A percentile compares a stretch with the other conserved stretches of the same genome.
Conservation (phyloP, 2,888 invertebrate genomes). For the Ophion costatus region DNA sequence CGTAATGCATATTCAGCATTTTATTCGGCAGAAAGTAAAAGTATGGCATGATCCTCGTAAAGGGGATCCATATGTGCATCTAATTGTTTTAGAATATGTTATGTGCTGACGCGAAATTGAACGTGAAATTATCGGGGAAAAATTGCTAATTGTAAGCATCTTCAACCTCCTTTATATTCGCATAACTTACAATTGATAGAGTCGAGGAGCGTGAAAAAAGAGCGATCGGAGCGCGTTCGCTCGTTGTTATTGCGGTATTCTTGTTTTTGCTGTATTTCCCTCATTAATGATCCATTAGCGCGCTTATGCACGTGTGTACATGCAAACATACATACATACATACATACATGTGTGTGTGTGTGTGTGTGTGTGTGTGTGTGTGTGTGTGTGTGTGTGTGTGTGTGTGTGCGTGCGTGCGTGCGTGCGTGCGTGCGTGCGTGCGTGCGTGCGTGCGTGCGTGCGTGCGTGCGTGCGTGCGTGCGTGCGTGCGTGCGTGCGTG, state of each 20-base stretch:
- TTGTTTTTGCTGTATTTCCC: slow-evolving; percentile 20
- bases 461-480: too few relatives aligned
- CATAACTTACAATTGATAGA: slow-evolving; percentile 55
- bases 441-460: too few relatives aligned
- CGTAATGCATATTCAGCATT: too few relatives aligned
- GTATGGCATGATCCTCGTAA: too few relatives aligned
- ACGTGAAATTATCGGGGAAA: slow-evolving; percentile 5
- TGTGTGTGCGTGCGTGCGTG: too few relatives aligned
- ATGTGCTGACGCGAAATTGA: not conserved
- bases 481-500: too few relatives aligned
- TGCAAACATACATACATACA: not conserved
- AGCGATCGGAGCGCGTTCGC: slow-evolving; percentile 17
- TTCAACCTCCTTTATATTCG: slow-evolving; percentile 10
- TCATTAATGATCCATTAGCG: slow-evolving; percentile 53
- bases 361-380: not conserved
- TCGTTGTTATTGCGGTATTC: slow-evolving; percentile 32
- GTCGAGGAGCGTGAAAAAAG: not conserved
- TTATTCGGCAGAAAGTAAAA: too few relatives aligned
- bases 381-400: not conserved
- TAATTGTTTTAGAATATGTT: not conserved
- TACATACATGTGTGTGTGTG: not conserved
- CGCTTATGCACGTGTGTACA: not conserved
- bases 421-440: too few relatives aligned
- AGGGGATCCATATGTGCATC: not conserved
- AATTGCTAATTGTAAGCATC: not conserved